Conservation (phyloP, 2,797 vertebrate genomes). For the Catamblyrhynchus diadema region DNA sequence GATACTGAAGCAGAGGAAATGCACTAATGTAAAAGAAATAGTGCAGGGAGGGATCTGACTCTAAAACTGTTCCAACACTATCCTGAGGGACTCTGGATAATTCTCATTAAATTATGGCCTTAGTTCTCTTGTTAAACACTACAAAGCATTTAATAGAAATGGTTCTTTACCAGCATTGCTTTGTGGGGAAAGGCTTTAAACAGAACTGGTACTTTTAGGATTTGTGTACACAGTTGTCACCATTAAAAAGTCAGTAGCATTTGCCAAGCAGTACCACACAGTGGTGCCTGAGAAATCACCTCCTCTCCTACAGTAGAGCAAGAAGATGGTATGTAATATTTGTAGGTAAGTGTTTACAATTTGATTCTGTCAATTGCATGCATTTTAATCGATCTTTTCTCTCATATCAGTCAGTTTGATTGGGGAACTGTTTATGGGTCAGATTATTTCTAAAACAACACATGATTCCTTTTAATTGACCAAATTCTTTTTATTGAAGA, state of each 20-base stretch:
- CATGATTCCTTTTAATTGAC: background rate
- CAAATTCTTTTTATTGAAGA: background rate
- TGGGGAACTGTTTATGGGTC: slow-evolving; percentile 27
- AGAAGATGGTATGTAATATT: slow-evolving; percentile 38
- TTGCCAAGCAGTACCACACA: slow-evolving; percentile 67
- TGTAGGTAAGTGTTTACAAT: slow-evolving; percentile 58
- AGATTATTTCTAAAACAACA: slow-evolving; percentile 59
- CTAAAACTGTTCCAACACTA: background rate
- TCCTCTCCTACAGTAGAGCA: slow-evolving; percentile 29
- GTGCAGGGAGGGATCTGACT: background rate
- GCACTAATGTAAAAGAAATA: background rate
- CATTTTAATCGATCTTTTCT: slow-evolving; percentile 42
- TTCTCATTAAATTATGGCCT: background rate
- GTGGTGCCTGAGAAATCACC: slow-evolving; percentile 62
- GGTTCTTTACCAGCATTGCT: background rate
- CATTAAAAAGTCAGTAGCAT: slow-evolving; percentile 56
- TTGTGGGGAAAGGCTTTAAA: slow-evolving; percentile 26
- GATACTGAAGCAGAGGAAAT: background rate
- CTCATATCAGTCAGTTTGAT: slow-evolving; percentile 39
- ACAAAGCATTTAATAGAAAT: background rate
- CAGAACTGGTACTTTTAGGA: slow-evolving; percentile 52
- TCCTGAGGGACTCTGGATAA: background rate
- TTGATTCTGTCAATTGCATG: slow-evolving; percentile 54
- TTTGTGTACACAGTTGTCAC: slow-evolving; percentile 60
- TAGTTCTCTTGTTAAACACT: background rate